Conservation (phyloP, 2,797 vertebrate genomes). For the Micrastur ruficollis region DNA sequence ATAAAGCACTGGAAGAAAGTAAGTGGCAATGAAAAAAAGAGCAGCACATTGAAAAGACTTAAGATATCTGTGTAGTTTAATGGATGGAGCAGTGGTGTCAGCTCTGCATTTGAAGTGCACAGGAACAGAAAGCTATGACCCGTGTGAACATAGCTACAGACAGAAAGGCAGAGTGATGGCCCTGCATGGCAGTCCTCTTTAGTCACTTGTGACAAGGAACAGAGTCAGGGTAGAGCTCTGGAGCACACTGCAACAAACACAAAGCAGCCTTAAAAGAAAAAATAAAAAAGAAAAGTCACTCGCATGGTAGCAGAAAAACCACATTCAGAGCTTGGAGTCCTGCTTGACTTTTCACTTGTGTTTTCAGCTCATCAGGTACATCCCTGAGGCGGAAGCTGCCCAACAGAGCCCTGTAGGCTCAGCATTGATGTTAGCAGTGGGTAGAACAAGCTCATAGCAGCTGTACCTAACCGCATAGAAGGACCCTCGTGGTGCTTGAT, state of each 20-base stretch:
- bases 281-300: neutral
- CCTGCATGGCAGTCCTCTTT: neutral
- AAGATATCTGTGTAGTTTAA: neutral
- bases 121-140: neutral
- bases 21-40: neutral
- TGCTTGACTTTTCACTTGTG: neutral
- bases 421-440: rapidly evolving
- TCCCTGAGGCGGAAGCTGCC: rapidly evolving
- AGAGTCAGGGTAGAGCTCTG: neutral
- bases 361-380: neutral
- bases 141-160: neutral
- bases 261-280: neutral
- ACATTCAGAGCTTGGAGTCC: neutral
- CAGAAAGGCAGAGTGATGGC: neutral
- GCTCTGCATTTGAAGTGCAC: neutral
- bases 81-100: neutral
- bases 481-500: rapidly evolving
- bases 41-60: neutral
- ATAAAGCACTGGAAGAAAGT: neutral
- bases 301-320: neutral
- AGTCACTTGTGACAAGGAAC: neutral
- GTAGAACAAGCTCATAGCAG: neutral
- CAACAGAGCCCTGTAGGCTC: neutral
- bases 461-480: rapidly evolving
- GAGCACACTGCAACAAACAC: neutral